A percentile compares a stretch with the other conserved stretches of the same genome.
phyloP scores from a whole-genome alignment of 2,113 vertebrate genomes.

The Columbina picui region DNA sequence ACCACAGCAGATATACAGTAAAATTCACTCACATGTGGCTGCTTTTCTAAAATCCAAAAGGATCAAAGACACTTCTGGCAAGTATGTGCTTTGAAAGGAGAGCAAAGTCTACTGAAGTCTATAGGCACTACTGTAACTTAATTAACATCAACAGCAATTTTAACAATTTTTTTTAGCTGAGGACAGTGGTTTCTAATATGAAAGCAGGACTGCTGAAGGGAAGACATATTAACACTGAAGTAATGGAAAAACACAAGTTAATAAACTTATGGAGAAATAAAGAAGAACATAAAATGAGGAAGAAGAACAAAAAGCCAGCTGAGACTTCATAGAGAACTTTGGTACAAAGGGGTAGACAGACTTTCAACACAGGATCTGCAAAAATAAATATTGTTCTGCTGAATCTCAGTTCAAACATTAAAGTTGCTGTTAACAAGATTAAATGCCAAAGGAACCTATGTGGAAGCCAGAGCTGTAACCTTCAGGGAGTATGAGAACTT shows the following conservation, averaged over 20 bases:
- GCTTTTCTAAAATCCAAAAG: not conserved
- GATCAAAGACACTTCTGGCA: slow-evolving; percentile 1
- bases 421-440: not conserved
- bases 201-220: not conserved
- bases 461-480: not conserved
- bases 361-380: not conserved
- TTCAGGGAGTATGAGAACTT: not conserved
- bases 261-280: not conserved
- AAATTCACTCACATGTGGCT: not conserved
- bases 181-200: not conserved
- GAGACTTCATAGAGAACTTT: not conserved
- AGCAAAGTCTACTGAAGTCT: not conserved
- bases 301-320: not conserved
- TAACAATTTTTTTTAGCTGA: not conserved
- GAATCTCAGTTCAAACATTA: not conserved
- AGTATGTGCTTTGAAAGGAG: not conserved
- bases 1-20: not conserved
- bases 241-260: not conserved
- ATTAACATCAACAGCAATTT: not conserved
- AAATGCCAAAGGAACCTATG: not conserved
- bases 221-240: not conserved
- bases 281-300: not conserved
- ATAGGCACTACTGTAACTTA: not conserved
- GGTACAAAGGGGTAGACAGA: not conserved
- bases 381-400: not conserved